A percentile compares a stretch with the other conserved stretches of the same genome.
Conservation (phyloP, 2,888 invertebrate genomes). For the Mylabris sibirica region DNA sequence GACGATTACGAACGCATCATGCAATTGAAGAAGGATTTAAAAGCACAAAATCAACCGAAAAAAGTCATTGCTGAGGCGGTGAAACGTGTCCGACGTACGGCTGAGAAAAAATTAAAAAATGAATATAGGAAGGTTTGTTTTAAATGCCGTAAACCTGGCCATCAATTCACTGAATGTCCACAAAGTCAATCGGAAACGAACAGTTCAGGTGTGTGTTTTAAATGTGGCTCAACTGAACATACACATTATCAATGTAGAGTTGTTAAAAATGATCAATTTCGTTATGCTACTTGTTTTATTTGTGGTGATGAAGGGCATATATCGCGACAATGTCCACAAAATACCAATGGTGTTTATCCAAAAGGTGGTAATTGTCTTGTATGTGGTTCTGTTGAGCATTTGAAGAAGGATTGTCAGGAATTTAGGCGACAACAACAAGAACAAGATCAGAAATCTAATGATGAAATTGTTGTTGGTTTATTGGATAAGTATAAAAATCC, state of each 20-base stretch:
- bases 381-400: constrained; percentile 86
- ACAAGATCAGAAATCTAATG: constrained; percentile 48
- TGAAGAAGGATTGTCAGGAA: constrained; percentile 81
- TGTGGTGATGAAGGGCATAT: constrained; percentile 89
- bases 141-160: constrained; percentile 81
- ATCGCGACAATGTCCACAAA: constrained; percentile 86
- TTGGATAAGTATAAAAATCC: constrained; percentile 50
- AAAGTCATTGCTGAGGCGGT: constrained; percentile 72
- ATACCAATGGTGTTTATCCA: constrained; percentile 83
- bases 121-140: constrained; percentile 78
- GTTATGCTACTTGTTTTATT: constrained; percentile 88
- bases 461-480: constrained; percentile 46
- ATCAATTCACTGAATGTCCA: constrained; percentile 83
- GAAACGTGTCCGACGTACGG: constrained; percentile 74
- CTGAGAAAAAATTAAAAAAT: constrained; percentile 75
- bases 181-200: constrained; percentile 64
- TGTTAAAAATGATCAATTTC: constrained; percentile 70
- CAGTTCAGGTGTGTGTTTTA: constrained; percentile 79
- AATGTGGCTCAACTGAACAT: constrained; percentile 91
- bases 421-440: constrained; percentile 43
- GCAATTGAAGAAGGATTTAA: constrained; percentile 70
- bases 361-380: constrained; percentile 82
- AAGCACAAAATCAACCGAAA: constrained; percentile 72
- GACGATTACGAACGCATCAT: constrained; percentile 73
- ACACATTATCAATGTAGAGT: constrained; percentile 78